Conservation (phyloP, 2,888 invertebrate genomes). For the Drosophila robusta region DNA sequence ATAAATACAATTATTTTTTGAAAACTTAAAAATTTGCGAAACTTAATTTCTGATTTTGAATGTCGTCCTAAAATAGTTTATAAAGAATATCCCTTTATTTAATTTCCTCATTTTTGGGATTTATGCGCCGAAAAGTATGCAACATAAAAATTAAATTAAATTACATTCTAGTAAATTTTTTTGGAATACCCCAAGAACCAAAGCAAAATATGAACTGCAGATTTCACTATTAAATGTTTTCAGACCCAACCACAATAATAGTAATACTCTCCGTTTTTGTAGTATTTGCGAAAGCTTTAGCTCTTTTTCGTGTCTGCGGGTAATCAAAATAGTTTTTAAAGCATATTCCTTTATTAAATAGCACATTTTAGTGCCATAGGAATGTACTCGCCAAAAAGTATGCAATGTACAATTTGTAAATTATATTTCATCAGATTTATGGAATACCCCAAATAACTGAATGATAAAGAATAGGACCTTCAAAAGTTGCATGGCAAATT, state of each 20-base stretch:
- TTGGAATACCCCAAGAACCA: not conserved
- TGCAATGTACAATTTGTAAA: slow-evolving; percentile 24
- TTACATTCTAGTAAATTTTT: too few species aligned
- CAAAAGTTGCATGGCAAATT: not conserved
- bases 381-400: slow-evolving; percentile 43
- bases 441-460: not conserved
- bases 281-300: too few species aligned
- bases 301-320: too few species aligned
- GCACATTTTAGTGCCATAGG: not conserved
- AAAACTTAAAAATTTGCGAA: too few species aligned
- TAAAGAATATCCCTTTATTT: not conserved
- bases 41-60: too few species aligned
- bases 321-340: not conserved
- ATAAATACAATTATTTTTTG: not conserved
- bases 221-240: too few species aligned
- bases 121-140: slow-evolving; percentile 53
- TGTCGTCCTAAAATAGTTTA: too few species aligned
- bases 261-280: too few species aligned
- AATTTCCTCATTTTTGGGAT: not conserved
- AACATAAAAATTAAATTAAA: not conserved
- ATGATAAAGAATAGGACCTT: not conserved
- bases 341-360: too few species aligned
- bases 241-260: too few species aligned
- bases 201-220: not conserved
- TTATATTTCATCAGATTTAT: too few species aligned